These are phyloP conservation scores for Cherax destructor DNA, from an alignment of 1,140 invertebrate species.

Conservation along the genomic window DNA sequence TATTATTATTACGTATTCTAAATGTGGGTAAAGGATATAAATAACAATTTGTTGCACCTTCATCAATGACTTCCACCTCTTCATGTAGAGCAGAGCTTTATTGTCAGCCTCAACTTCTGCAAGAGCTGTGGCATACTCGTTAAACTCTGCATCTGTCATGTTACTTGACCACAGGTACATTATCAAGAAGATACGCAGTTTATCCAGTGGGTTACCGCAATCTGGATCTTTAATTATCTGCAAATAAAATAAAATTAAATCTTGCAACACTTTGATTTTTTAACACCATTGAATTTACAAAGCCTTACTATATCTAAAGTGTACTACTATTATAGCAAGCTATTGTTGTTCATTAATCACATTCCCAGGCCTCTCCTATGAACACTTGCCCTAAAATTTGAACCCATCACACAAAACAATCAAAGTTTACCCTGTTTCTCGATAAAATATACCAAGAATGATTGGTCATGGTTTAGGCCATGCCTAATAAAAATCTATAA, in stretches of 20 bases:
- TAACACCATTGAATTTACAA: too few species aligned
- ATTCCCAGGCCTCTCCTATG: too few species aligned
- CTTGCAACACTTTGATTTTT: neutral
- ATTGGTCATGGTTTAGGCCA: too few species aligned
- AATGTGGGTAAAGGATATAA: neutral
- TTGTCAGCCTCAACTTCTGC: conserved; percentile 89
- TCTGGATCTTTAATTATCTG: conserved; percentile 91
- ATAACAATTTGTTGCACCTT: conserved; percentile 42
- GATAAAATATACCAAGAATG: too few species aligned
- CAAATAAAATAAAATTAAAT: conserved; percentile 81
- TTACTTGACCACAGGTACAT: conserved; percentile 87
- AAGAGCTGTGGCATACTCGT: conserved; percentile 78
- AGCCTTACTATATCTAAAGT: too few species aligned
- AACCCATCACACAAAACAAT: too few species aligned
- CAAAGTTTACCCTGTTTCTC: too few species aligned
- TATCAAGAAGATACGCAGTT: conserved; percentile 96
- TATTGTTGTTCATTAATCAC: too few species aligned
- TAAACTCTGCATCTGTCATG: conserved; percentile 64
- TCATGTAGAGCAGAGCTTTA: conserved; percentile 88
- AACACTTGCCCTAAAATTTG: too few species aligned
- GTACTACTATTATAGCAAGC: too few species aligned
- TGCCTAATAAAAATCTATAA: too few species aligned
- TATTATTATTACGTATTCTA: too few species aligned
- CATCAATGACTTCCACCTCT: conserved; percentile 83
- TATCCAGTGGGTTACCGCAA: conserved; percentile 92